Evolutionary conservation across 2,888 invertebrate genomes (phyloP).

Genomic region (Sarcophaga carnaria): DNA sequence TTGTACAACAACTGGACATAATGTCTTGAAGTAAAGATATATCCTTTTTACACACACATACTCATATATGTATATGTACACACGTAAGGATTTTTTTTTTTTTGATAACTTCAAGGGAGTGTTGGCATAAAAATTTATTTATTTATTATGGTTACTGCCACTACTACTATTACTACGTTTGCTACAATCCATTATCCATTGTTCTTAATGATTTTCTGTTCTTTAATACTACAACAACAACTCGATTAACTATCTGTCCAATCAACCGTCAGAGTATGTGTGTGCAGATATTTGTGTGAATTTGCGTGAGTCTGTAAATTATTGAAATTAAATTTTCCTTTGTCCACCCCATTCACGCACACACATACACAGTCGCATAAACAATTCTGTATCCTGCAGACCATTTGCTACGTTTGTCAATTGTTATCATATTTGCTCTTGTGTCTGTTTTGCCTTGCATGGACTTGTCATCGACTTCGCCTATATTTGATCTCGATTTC

Average conservation of each 20-base stretch:
- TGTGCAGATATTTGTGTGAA: neutral
- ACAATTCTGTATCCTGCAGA: neutral
- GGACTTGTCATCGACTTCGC: conserved; percentile 58
- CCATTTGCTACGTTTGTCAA: conserved; percentile 45
- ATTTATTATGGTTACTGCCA: neutral
- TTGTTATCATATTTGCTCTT: conserved; percentile 54
- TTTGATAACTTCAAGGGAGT: conserved; percentile 63
- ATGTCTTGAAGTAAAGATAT: conserved; percentile 33
- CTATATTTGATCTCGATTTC: conserved; percentile 52
- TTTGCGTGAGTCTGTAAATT: conserved; percentile 14
- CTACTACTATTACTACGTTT: neutral
- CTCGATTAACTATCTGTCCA: neutral
- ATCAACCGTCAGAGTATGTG: neutral
- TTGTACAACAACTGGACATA: neutral
- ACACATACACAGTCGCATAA: neutral
- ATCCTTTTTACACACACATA: conserved; percentile 39
- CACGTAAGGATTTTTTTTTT: conserved; percentile 39
- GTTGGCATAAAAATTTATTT: conserved; percentile 42
- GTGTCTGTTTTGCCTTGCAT: conserved; percentile 25
- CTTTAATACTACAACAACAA: conserved; percentile 34
- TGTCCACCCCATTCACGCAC: conserved; percentile 19
- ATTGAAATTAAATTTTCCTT: neutral
- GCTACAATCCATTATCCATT: neutral
- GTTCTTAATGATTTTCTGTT: conserved; percentile 55
- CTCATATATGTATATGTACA: conserved; percentile 18